Conservation (phyloP, 2,888 invertebrate genomes). For the Xiphydria camelus region DNA sequence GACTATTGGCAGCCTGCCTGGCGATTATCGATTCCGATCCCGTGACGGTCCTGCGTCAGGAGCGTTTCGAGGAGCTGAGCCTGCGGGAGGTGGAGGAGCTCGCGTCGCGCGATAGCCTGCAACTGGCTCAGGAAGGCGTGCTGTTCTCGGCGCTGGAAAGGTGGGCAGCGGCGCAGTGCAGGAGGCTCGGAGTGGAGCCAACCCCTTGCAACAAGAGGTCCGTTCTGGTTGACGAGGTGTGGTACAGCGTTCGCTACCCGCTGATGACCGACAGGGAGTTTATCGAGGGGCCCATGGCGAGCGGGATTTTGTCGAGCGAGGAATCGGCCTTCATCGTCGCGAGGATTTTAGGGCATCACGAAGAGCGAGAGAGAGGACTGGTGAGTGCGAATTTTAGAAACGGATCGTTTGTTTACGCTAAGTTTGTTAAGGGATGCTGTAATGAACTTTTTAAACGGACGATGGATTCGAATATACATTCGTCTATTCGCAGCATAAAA, state of each 20-base stretch:
- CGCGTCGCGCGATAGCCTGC: conserved; percentile 69
- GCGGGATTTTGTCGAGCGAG: conserved; percentile 61
- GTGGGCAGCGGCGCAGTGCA: conserved; percentile 66
- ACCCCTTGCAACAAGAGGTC: conserved; percentile 60
- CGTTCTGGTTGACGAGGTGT: conserved; percentile 57
- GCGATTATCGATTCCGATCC: conserved; percentile 65
- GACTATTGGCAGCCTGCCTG: conserved; percentile 70
- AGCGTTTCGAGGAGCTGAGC: conserved; percentile 66
- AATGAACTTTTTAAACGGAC: too few relatives aligned
- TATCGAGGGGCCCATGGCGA: conserved; percentile 62
- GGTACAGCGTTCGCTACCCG: conserved; percentile 70
- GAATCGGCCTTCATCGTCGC: conserved; percentile 56
- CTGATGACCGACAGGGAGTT: conserved; percentile 70
- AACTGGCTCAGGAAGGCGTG: conserved; percentile 66
- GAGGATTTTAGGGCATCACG: conserved; percentile 40
- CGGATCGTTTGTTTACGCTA: too few relatives aligned
- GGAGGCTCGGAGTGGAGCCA: conserved; percentile 60
- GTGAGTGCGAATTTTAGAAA: too few relatives aligned
- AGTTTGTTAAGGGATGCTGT: too few relatives aligned
- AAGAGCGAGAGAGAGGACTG: conserved; percentile 10
- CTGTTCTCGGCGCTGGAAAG: conserved; percentile 68
- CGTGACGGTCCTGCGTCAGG: conserved; percentile 61
- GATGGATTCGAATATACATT: too few relatives aligned
- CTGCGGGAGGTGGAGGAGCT: conserved; percentile 69
- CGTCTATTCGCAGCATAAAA: too few relatives aligned